These are phyloP conservation scores for Littorina saxatilis DNA, from an alignment of 1,140 invertebrate species.

Conservation along the genomic window DNA sequence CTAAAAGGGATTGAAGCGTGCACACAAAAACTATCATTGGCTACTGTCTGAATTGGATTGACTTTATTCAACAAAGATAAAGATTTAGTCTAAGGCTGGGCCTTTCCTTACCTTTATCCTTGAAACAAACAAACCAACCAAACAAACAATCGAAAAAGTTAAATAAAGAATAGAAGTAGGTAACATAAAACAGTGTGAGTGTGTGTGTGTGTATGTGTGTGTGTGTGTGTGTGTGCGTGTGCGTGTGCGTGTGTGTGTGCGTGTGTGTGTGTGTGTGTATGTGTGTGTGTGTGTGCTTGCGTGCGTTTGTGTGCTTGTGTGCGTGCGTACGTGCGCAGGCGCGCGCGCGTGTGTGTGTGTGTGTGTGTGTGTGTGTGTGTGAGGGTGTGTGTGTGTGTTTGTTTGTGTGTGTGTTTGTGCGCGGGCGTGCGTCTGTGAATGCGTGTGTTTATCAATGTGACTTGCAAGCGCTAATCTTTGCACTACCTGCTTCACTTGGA, in stretches of 20 bases:
- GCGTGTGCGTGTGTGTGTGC: constrained; percentile 20
- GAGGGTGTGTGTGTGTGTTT: too few relatives aligned
- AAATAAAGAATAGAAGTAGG: too few relatives aligned
- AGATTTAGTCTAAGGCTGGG: background rate
- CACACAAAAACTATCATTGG: background rate
- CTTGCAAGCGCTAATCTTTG: too few relatives aligned
- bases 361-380: too few relatives aligned
- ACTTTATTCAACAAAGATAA: background rate
- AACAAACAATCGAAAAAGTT: too few relatives aligned
- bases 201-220: constrained; percentile 24
- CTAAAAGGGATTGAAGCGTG: background rate
- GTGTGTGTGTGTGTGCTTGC: constrained; percentile 21
- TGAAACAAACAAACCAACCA: too few relatives aligned
- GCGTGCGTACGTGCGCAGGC: background rate
- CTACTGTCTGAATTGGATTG: background rate
- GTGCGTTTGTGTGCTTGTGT: constrained; percentile 16
- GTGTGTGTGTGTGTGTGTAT: constrained; percentile 24
- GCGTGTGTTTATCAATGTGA: too few relatives aligned
- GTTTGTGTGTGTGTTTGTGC: too few relatives aligned
- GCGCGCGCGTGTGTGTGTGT: background rate
- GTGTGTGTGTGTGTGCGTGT: background rate
- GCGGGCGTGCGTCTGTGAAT: too few relatives aligned
- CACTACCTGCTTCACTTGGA: too few relatives aligned
- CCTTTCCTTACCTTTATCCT: background rate
- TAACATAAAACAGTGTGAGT: background rate